Conservation (phyloP, 2,113 vertebrate species). For the Plecotus auritus region DNA sequence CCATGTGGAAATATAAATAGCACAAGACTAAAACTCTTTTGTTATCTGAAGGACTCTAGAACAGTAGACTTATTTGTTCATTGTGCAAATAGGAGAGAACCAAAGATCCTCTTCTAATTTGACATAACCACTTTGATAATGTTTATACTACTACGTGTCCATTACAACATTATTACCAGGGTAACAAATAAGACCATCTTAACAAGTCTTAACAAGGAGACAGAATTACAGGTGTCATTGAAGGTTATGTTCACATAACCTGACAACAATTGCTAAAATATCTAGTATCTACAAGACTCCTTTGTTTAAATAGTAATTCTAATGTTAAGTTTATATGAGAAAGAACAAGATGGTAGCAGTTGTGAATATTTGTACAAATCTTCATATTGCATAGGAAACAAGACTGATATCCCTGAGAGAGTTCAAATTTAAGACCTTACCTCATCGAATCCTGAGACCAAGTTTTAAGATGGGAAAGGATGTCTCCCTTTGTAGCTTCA, state of each 20-base stretch:
- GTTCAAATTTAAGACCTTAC: background rate
- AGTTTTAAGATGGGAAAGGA: background rate
- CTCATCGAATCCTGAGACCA: background rate
- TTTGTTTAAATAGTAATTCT: slow-evolving; percentile 42
- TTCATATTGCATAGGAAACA: background rate
- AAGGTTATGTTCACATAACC: background rate
- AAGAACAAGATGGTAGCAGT: background rate
- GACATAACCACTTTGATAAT: background rate
- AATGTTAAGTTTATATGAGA: background rate
- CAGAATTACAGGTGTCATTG: background rate
- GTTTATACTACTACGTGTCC: background rate
- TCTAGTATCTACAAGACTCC: background rate
- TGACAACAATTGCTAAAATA: background rate
- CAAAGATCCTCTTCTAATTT: background rate
- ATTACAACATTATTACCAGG: slow-evolving; percentile 9
- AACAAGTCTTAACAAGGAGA: slow-evolving; percentile 31
- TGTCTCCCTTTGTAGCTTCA: background rate
- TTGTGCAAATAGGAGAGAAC: background rate
- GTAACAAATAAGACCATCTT: background rate
- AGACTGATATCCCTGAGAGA: background rate
- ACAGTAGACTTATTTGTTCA: background rate
- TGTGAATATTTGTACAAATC: background rate
- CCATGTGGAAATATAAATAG: background rate
- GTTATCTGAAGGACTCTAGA: background rate
- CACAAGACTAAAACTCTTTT: background rate